Conservation (phyloP, 2,797 vertebrate species). For the Vespertilio murinus region DNA sequence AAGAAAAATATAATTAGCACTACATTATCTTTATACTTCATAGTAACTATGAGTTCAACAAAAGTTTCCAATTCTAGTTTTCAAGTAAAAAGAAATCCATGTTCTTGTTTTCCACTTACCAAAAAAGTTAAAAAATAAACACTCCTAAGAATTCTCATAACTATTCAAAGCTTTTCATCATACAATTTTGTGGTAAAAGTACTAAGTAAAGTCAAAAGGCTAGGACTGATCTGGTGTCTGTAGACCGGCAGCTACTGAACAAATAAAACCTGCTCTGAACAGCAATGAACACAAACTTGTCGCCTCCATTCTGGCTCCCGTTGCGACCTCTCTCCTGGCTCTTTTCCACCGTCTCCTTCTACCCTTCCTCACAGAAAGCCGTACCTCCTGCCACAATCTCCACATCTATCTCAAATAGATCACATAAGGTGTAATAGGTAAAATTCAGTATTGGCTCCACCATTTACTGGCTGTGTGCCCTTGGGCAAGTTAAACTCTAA, state of each 20-base stretch:
- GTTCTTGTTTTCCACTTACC: not conserved
- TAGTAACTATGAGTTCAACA: not conserved
- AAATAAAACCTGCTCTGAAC: constrained; percentile 12
- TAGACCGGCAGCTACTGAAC: not conserved
- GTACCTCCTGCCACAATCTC: not conserved
- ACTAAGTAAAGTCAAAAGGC: constrained; percentile 2
- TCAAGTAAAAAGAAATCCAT: not conserved
- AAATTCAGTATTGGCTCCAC: not conserved
- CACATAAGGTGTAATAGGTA: not conserved
- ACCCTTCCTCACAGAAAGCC: not conserved
- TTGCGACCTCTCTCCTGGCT: not conserved
- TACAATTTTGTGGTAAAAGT: constrained; percentile 23
- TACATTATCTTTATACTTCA: constrained; percentile 25
- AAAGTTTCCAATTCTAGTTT: not conserved
- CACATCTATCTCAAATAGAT: not conserved
- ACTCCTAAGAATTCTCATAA: not conserved
- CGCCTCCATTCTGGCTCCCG: not conserved
- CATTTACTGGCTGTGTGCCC: not conserved
- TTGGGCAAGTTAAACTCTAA: not conserved
- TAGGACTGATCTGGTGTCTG: not conserved
- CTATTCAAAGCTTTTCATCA: not conserved
- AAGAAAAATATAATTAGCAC: constrained; percentile 43
- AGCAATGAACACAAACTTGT: not conserved
- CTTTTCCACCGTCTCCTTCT: not conserved
- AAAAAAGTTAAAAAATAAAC: not conserved